These are phyloP conservation scores for Apis cerana DNA, from an alignment of 1,140 invertebrate species.

Conservation along the genomic window DNA sequence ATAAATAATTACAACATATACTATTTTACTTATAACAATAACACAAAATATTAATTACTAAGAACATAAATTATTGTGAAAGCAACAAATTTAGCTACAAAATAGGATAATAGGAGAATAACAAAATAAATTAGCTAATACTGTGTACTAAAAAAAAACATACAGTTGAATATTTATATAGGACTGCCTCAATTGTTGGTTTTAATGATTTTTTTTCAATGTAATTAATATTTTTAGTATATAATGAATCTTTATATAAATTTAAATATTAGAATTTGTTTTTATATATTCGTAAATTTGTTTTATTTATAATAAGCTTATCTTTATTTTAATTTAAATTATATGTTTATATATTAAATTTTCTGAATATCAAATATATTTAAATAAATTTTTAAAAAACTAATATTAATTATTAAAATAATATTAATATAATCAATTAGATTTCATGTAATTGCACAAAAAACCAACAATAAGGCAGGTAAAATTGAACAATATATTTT, in stretches of 20 bases:
- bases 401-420: not conserved
- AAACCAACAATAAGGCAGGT: slow-evolving; percentile 76
- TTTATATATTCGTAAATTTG: not conserved
- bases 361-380: slow-evolving; percentile 4
- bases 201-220: slow-evolving; percentile 56
- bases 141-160: slow-evolving; percentile 71
- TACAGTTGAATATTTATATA: slow-evolving; percentile 76
- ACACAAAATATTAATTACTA: slow-evolving; percentile 68
- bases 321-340: slow-evolving; percentile 11
- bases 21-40: slow-evolving; percentile 78
- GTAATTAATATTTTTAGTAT: not conserved
- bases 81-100: slow-evolving; percentile 78
- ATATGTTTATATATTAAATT: not conserved
- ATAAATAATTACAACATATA: slow-evolving; percentile 74
- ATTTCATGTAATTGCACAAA: slow-evolving; percentile 60
- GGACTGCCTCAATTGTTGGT: slow-evolving; percentile 76
- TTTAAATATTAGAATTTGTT: not conserved
- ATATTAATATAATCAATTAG: not conserved
- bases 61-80: slow-evolving; percentile 79
- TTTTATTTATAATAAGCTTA: slow-evolving; percentile 21
- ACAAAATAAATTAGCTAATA: slow-evolving; percentile 78
- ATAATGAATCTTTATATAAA: not conserved
- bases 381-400: not conserved
- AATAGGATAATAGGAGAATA: slow-evolving; percentile 80
- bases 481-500: slow-evolving; percentile 80